Percentiles rank a stretch among this genome's conserved stretches.
Conservation (phyloP, 2,113 vertebrate species). For the Indri indri region DNA sequence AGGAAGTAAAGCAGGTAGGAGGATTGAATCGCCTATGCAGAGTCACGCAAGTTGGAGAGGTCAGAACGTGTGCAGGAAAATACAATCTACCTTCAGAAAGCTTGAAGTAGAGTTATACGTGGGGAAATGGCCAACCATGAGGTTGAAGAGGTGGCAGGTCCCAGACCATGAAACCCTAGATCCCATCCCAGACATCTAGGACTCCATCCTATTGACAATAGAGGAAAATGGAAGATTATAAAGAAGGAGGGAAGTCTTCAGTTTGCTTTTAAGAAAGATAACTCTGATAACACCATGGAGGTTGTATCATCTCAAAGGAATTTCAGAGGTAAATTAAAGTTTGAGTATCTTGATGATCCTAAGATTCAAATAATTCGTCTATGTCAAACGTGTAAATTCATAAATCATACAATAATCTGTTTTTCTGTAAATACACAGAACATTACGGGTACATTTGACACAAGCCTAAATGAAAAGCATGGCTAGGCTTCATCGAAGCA, state of each 20-base stretch:
- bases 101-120: not conserved
- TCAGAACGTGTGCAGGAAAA: not conserved
- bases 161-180: not conserved
- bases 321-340: conserved; percentile 49
- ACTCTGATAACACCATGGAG: not conserved
- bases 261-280: not conserved
- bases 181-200: not conserved
- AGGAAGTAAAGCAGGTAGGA: not conserved
- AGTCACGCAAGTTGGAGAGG: not conserved
- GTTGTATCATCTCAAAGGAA: conserved; percentile 31
- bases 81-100: not conserved
- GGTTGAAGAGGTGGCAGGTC: not conserved
- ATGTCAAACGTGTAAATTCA: conserved; percentile 48
- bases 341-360: conserved; percentile 4
- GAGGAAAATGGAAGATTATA: not conserved
- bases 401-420: not conserved
- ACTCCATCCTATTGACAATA: not conserved
- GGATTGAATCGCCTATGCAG: not conserved
- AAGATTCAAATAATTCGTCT: conserved; percentile 49
- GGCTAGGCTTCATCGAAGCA: conserved; percentile 11
- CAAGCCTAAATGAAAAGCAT: conserved; percentile 50
- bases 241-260: not conserved
- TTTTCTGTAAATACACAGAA: conserved; percentile 36
- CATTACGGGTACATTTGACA: conserved; percentile 29
- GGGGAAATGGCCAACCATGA: not conserved